Base-by-base conservation (phyloP, 1,140 invertebrate genomes). In the Ceratitis capitata region DNA sequence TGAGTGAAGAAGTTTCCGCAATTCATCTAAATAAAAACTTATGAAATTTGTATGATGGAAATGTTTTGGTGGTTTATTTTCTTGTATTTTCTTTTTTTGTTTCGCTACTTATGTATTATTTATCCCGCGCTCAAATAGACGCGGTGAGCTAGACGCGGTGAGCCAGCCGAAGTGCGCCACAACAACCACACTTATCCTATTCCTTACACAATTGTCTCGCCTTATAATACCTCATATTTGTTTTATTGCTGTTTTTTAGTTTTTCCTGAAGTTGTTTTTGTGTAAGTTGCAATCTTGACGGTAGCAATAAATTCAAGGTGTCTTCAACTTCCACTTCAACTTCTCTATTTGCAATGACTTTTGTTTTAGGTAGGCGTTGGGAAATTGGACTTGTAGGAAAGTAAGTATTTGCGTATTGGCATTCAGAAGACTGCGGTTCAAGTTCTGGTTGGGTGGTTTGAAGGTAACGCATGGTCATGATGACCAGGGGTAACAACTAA, bases 11-110 rank as follows among this genome's bases (percentile, higher is more conserved):
- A 83, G 53, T 83, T 83, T 83, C 23, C 82, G 29, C 26, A 83
- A 83, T 83, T 58, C 49, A 53, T 83, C 82, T 83, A 83, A 83
- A 83, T 83, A 56, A 83, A 83, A 83, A 83, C 82, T 83, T 83
- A 49, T 83, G 53, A 83, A 83, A 83, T 83, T 83, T 83, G 82
- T 83, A 83, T 83, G 82, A 83, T 83, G 82, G 45, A 83, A 51
- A 58, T 83, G 47, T 53, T 83, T n/a, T 26, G 51, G 7, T 23
- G 4, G 9, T 74, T 74, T 32, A 4, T 19, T 64, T 64, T 64
- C 14, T 56, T 56, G 23, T 56, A n/a, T 4, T n/a, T 7, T 56
- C 23, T 4, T 56, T 9, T 56, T 53, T 56, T 56, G 51, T 9
- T n/a, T 23, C 26, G 2, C 58, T 14, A 14, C 14, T 12, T 53